phyloP scores from a whole-genome alignment of 2,888 invertebrate genomes.

The Philhelius pedissequus region DNA sequence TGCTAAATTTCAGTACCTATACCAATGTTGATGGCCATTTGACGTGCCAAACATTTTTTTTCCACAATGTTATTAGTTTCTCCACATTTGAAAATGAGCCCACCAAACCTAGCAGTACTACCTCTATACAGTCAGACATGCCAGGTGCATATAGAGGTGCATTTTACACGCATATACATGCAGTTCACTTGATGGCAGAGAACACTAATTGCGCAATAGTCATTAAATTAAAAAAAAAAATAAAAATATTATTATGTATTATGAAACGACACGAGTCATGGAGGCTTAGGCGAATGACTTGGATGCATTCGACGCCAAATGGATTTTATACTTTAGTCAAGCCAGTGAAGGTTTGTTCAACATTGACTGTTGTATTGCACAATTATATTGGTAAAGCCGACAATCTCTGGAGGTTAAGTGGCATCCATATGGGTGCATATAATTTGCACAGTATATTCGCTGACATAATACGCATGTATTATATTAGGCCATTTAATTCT shows the following conservation, averaged over 20 bases:
- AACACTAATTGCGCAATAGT: constrained; percentile 41
- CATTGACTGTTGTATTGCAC: constrained; percentile 2
- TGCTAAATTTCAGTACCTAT: neutral
- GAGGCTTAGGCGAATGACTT: neutral
- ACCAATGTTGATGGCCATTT: constrained; percentile 39
- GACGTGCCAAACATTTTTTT: constrained; percentile 57
- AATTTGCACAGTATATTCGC: neutral
- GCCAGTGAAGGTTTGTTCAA: neutral
- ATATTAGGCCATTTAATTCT: neutral
- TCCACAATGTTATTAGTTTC: constrained; percentile 14
- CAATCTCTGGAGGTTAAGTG: constrained; percentile 9
- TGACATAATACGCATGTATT: too few relatives aligned
- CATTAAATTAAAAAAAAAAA: constrained; percentile 9
- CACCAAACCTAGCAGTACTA: neutral
- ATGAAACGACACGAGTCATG: constrained; percentile 35
- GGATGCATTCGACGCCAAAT: neutral
- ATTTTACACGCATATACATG: constrained; percentile 32
- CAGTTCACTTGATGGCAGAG: constrained; percentile 4
- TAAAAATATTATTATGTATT: constrained; percentile 4
- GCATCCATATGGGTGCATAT: neutral
- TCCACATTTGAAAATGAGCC: neutral
- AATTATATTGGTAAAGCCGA: constrained; percentile 2
- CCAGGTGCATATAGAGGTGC: constrained; percentile 7
- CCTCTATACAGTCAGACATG: neutral
- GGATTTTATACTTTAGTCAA: neutral